These are phyloP conservation scores for Morinoia aosen DNA, from an alignment of 2,888 invertebrate genomes.

Conservation along the genomic window DNA sequence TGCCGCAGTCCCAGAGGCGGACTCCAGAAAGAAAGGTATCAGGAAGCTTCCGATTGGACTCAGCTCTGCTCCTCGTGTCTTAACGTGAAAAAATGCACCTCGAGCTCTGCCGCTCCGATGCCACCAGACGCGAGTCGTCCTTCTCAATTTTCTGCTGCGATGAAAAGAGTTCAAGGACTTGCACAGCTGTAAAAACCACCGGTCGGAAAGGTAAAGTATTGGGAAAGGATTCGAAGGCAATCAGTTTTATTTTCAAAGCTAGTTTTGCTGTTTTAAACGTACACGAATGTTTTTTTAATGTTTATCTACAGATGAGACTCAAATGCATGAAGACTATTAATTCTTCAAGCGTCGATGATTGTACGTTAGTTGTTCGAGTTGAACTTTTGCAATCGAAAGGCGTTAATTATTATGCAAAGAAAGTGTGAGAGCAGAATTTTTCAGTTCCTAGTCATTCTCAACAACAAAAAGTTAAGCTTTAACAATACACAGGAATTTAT, in stretches of 20 bases:
- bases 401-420: not conserved
- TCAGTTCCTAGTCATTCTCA: not conserved
- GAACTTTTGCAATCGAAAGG: not conserved
- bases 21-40: not conserved
- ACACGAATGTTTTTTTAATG: not conserved
- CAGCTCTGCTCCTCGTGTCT: not conserved
- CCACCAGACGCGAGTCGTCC: not conserved
- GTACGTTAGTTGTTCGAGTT: not conserved
- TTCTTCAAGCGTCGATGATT: not conserved
- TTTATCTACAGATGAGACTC: too few species aligned
- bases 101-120: not conserved
- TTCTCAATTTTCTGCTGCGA: not conserved
- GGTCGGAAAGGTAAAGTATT: not conserved
- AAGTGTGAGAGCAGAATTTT: not conserved
- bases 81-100: not conserved
- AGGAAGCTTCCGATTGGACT: not conserved
- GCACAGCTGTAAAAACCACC: not conserved
- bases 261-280: not conserved
- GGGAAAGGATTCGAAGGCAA: not conserved
- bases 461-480: not conserved
- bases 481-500: not conserved
- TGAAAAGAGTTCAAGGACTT: not conserved
- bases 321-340: not conserved
- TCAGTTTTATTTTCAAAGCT: not conserved
- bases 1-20: constrained; percentile 6